Percentiles rank a stretch among this genome's conserved stretches.
These are phyloP conservation scores for Eurytemora carolleeae DNA, from an alignment of 1,140 invertebrate genomes.

Conservation along the genomic window DNA sequence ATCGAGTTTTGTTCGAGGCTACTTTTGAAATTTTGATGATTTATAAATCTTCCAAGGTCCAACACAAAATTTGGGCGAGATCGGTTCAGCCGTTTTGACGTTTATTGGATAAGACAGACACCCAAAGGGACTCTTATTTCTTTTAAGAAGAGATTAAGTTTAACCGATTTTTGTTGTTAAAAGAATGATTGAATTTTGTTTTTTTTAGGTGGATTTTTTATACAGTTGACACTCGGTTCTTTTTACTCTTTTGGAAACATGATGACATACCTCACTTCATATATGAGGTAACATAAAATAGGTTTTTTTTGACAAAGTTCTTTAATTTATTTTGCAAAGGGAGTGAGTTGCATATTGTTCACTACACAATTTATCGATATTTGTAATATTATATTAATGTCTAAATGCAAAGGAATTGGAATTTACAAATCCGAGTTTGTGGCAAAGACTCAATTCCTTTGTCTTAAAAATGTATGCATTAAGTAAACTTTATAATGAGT, in stretches of 20 bases:
- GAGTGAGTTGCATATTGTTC: neutral
- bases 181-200: neutral
- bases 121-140: neutral
- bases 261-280: conserved; percentile 15
- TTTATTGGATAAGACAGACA: neutral
- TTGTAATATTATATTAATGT: neutral
- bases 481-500: neutral
- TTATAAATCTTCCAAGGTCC: neutral
- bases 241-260: conserved; percentile 10
- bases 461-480: no score
- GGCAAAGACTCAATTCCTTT: no score
- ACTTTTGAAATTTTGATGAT: neutral
- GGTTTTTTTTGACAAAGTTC: neutral
- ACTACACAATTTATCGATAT: neutral
- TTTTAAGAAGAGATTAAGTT: neutral
- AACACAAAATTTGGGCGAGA: neutral
- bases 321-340: neutral
- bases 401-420: neutral
- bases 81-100: no score
- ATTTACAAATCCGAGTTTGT: no score
- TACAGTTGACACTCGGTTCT: neutral
- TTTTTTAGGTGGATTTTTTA: neutral
- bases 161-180: neutral
- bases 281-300: conserved; percentile 2
- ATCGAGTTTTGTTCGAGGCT: no score